Base-by-base conservation (phyloP, 2,888 invertebrate species). In the Neoaliturus tenellus region DNA sequence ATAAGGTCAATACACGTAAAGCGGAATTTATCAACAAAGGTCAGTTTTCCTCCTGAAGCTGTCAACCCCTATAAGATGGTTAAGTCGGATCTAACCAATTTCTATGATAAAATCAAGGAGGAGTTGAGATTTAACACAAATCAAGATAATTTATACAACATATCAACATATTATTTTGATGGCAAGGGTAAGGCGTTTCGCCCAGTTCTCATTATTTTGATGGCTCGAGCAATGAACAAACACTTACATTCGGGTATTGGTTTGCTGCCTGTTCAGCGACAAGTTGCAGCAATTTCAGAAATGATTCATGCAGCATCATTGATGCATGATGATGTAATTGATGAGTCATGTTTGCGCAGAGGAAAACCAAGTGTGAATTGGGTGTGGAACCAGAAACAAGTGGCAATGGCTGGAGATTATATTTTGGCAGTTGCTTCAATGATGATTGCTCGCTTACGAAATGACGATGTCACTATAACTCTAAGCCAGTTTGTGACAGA, bases 271-370 rank as follows among this genome's bases (percentile, higher is more conserved):
- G 17, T 14, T 20, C 71, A 71, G 71, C 33, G 39, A 17, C 35
- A 41, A 23, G 39, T 71, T 71, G 71, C 71, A 6, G 39, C 41
- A 23, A 39, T 71, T 17, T 35, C 41, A 17, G 71, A 71, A 31
- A 71, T 71, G 71, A 71, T 71, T 41, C 71, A 71, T n/a, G 20
- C 71, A 39, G 71, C 71, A 39, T 71, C 71, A 39, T 39, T 71
- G 39, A 39, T 71, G 39, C 71, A 71, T n/a, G 71, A 71, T 41
- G 71, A 71, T 71, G 39, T 71, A 25, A 41, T 71, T 71, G 71
- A 71, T 14, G 39, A 71, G 31, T 35, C 71, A 6, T 23, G 28
- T 17, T 23, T 71, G 20, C 71, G 71, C 5, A 35, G 71, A 3
- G 71, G 71, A 41, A 71, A 71, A 20, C 71, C 71, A 23, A 71